Percentiles rank a stretch among this genome's conserved stretches.
Conservation (phyloP, 2,113 vertebrate genomes). For the Polypterus senegalus region DNA sequence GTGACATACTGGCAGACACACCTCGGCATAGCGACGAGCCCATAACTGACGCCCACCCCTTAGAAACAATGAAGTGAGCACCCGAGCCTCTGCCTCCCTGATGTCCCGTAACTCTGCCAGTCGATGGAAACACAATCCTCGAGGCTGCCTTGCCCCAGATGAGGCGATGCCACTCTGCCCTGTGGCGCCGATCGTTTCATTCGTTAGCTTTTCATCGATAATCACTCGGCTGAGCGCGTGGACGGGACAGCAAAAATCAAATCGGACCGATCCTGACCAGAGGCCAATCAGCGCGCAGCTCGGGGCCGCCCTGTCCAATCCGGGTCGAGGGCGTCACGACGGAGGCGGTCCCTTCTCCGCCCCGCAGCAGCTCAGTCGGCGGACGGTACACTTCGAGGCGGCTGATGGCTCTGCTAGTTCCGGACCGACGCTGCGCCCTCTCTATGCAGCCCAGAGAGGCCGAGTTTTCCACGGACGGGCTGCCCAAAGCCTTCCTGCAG, state of each 20-base stretch:
- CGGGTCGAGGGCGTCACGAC: background rate
- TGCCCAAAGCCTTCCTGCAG: conserved; percentile 76
- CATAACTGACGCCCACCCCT: too few relatives aligned
- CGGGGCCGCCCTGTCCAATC: background rate
- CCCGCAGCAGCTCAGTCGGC: background rate
- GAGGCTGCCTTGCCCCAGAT: too few relatives aligned
- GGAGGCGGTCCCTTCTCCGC: background rate
- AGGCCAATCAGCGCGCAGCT: background rate
- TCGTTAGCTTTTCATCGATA: too few relatives aligned
- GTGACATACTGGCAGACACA: too few relatives aligned
- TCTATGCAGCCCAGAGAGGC: conserved; percentile 37
- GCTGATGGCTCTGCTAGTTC: conserved; percentile 45
- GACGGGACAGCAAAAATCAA: background rate
- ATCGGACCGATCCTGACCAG: background rate
- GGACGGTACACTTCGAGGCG: background rate
- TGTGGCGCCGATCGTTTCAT: too few relatives aligned
- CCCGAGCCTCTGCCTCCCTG: too few relatives aligned
- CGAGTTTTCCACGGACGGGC: conserved; percentile 52
- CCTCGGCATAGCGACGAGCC: too few relatives aligned
- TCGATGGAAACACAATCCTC: too few relatives aligned
- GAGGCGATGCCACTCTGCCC: too few relatives aligned
- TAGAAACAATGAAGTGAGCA: too few relatives aligned
- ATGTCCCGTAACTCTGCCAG: too few relatives aligned
- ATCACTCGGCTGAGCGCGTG: too few relatives aligned
- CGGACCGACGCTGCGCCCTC: conserved; percentile 33